These are phyloP conservation scores for Strix uralensis DNA, from an alignment of 2,113 vertebrate species.

Conservation along the genomic window DNA sequence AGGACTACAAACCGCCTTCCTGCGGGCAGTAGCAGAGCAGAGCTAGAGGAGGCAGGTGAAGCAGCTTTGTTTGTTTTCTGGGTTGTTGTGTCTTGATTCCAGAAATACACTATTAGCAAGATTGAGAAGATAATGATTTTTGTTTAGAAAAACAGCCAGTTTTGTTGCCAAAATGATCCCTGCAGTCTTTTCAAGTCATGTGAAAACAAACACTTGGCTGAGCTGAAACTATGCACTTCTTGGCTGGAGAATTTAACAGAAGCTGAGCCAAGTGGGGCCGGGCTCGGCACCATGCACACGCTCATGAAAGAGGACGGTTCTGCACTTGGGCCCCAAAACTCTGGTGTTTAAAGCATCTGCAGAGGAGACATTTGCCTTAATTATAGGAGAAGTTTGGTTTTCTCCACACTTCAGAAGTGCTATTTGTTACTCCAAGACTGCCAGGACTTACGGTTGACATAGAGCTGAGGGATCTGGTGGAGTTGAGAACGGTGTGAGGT, in stretches of 20 bases:
- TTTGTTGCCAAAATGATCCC: neutral
- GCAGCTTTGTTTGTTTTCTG: neutral
- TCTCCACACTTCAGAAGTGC: neutral
- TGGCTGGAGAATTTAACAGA: neutral
- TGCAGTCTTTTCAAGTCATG: neutral
- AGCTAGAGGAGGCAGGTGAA: neutral
- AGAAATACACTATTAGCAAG: neutral
- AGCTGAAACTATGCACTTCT: neutral
- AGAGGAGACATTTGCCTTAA: neutral
- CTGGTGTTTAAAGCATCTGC: neutral
- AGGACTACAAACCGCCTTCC: neutral
- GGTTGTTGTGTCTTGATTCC: neutral
- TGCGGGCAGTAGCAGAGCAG: neutral
- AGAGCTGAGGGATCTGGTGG: no score
- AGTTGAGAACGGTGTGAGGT: no score
- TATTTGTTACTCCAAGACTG: neutral
- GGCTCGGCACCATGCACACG: fast-evolving
- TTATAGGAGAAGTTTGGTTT: neutral
- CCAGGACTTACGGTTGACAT: neutral
- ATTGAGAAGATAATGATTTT: neutral
- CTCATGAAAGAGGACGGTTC: fast-evolving
- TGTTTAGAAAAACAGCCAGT: neutral
- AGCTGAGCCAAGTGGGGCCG: neutral
- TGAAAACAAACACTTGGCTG: neutral
- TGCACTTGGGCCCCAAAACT: neutral